Percentiles rank a stretch among this genome's conserved stretches.
phyloP scores from a whole-genome alignment of 2,888 invertebrate genomes.

The Brachypalpus laphriformis region DNA sequence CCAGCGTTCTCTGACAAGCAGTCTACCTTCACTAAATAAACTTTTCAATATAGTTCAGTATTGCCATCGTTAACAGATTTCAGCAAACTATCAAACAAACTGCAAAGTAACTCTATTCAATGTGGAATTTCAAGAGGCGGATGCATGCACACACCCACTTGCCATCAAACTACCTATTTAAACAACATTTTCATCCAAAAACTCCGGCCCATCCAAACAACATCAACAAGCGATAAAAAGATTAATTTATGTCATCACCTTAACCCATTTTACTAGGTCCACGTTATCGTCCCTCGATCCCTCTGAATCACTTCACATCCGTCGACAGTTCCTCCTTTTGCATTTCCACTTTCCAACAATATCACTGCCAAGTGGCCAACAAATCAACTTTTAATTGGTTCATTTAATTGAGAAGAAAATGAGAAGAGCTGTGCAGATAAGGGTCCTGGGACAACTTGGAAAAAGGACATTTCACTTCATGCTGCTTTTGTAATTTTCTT shows the following conservation, averaged over 20 bases:
- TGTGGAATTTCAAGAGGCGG: not conserved
- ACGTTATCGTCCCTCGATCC: not conserved
- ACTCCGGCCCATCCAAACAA: not conserved
- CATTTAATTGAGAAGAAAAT: conserved; percentile 69
- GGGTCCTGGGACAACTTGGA: conserved; percentile 9
- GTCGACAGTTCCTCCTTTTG: not conserved
- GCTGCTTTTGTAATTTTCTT: not conserved
- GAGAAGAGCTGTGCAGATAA: conserved; percentile 50
- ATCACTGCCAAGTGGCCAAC: conserved; percentile 54
- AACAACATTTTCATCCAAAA: not conserved
- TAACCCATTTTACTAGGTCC: conserved; percentile 31
- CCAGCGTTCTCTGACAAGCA: no score
- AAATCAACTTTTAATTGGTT: conserved; percentile 73
- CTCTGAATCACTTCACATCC: conserved; percentile 22
- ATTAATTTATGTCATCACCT: conserved; percentile 55
- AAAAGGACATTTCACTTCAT: conserved; percentile 49
- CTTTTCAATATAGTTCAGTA: no score
- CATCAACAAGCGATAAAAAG: conserved; percentile 12
- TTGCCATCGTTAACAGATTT: no score
- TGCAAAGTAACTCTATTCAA: not conserved
- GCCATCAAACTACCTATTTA: not conserved
- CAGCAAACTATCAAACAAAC: not conserved
- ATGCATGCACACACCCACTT: not conserved
- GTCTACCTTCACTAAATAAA: no score
- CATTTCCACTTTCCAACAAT: conserved; percentile 23